Evolutionary conservation across 1,140 invertebrate genomes (phyloP).

Genomic region (Sipha flava): DNA sequence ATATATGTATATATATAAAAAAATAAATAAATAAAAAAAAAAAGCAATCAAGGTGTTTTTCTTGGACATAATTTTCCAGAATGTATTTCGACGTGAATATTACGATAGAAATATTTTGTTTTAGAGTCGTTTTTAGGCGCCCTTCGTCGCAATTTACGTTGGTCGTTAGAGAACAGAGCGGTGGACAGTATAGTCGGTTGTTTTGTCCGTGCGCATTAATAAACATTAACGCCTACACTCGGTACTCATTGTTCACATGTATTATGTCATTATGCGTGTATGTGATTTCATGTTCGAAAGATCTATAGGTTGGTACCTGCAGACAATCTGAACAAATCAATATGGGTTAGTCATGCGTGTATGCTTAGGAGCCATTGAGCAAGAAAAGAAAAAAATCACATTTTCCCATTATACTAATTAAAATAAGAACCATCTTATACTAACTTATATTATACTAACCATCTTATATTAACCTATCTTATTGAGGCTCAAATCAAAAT

Average conservation of each 20-base stretch:
- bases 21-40: too few relatives aligned
- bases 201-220: background rate
- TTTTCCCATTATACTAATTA: background rate
- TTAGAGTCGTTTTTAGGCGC: too few relatives aligned
- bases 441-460: too few relatives aligned
- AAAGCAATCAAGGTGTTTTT: too few relatives aligned
- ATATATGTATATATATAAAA: too few relatives aligned
- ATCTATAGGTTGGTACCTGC: background rate
- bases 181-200: background rate
- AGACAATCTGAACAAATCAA: background rate
- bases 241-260: background rate
- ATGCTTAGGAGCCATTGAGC: background rate
- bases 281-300: background rate
- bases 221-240: background rate
- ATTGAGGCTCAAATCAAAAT: too few relatives aligned
- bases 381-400: background rate
- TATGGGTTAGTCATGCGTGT: background rate
- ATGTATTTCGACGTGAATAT: too few relatives aligned
- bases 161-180: background rate
- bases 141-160: background rate
- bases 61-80: too few relatives aligned
- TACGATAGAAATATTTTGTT: too few relatives aligned
- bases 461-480: too few relatives aligned
- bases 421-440: background rate
- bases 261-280: background rate